phyloP scores from a whole-genome alignment of 1,140 invertebrate species.

The Drosophila santomea region DNA sequence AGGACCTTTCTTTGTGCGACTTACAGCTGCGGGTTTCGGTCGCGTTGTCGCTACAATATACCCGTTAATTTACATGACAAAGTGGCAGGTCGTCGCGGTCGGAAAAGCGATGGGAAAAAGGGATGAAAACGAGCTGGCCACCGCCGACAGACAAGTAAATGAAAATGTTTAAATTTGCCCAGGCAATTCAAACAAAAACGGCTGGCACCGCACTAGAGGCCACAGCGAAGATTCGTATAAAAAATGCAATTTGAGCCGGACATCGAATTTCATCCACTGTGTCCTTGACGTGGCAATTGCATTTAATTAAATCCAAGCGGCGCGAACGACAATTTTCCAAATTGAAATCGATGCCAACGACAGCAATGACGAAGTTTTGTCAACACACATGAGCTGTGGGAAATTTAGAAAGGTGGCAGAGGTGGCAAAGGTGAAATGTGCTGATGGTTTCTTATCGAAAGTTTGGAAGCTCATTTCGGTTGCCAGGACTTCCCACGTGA shows the following conservation, averaged over 20 bases:
- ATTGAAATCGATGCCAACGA: constrained; percentile 36
- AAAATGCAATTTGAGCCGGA: constrained; percentile 35
- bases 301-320: constrained; percentile 49
- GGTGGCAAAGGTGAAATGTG: constrained; percentile 24
- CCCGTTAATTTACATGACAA: constrained; percentile 78
- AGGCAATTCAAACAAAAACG: constrained; percentile 18
- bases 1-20: constrained; percentile 34
- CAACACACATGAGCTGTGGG: background rate
- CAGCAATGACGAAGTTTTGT: constrained; percentile 18
- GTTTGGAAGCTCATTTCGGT: constrained; percentile 32
- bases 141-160: constrained; percentile 40
- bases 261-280: constrained; percentile 20
- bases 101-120: constrained; percentile 1
- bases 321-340: constrained; percentile 13
- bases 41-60: constrained; percentile 64
- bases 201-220: background rate
- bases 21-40: constrained; percentile 45
- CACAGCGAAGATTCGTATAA: constrained; percentile 6
- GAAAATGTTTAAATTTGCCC: constrained; percentile 57
- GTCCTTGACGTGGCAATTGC: constrained; percentile 22
- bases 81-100: constrained; percentile 52
- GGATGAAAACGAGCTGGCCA: constrained; percentile 6
- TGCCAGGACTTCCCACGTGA: constrained; percentile 22
- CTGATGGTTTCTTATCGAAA: constrained; percentile 32
- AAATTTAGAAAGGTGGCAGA: background rate